Conservation (phyloP, 2,888 invertebrate genomes). For the Sylvicola cinctus region DNA sequence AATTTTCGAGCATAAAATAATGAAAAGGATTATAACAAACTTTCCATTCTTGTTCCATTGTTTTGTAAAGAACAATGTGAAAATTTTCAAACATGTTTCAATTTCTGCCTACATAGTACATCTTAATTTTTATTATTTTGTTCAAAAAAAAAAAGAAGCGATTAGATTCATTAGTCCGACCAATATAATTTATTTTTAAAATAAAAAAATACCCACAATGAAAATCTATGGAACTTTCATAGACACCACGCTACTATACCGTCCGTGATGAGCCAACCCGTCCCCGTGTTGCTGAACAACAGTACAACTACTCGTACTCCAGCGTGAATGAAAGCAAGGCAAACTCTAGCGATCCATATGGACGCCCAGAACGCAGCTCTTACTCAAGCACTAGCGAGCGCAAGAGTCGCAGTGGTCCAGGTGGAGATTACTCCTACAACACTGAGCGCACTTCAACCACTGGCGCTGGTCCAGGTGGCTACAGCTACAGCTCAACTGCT, state of each 20-base stretch:
- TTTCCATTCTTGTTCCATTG: too few species aligned
- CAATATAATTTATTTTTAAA: too few species aligned
- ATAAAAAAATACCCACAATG: too few species aligned
- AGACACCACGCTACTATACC: conserved; percentile 79
- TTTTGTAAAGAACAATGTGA: too few species aligned
- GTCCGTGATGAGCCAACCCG: conserved; percentile 54
- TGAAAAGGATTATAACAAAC: too few species aligned
- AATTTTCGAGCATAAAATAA: too few species aligned
- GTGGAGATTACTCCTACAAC: conserved; percentile 50
- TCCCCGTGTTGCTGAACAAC: conserved; percentile 51
- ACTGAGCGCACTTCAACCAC: conserved; percentile 52
- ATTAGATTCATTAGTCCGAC: too few species aligned
- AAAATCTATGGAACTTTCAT: conserved; percentile 28
- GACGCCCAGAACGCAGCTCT: conserved; percentile 39
- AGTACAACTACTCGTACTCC: conserved; percentile 58
- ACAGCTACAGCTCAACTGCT: conserved; percentile 60
- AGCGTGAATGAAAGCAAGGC: conserved; percentile 29
- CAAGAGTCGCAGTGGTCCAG: conserved; percentile 44
- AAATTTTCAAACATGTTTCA: conserved; percentile 22
- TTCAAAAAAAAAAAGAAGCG: too few species aligned
- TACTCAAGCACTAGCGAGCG: conserved; percentile 50
- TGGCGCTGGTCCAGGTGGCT: conserved; percentile 59
- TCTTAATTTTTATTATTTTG: too few species aligned
- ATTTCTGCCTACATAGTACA: conserved; percentile 13
- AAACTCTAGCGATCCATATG: conserved; percentile 31